Percentiles rank a stretch among this genome's conserved stretches.
These are phyloP conservation scores for Pteromalus puparum DNA, from an alignment of 1,140 invertebrate species.

Conservation along the genomic window DNA sequence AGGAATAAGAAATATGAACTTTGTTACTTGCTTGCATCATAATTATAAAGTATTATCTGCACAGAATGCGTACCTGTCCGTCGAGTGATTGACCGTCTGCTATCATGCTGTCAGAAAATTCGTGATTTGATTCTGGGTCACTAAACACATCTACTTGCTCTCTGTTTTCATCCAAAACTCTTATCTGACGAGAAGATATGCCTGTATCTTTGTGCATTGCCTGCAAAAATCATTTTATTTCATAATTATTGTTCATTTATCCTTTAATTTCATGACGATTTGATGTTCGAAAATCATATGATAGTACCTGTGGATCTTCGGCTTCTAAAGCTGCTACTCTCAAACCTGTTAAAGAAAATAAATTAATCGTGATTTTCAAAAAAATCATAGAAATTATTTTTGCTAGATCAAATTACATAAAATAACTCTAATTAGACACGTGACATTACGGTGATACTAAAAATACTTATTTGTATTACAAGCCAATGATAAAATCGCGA, in stretches of 20 bases:
- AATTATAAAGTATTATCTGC: not conserved
- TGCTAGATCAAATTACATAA: no score
- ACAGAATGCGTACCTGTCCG: not conserved
- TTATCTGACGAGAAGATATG: slow-evolving; percentile 3
- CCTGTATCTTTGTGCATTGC: not conserved
- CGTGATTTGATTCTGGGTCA: not conserved
- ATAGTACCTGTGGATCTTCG: not conserved
- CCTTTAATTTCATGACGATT: not conserved
- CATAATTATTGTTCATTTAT: not conserved
- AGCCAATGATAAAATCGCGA: not conserved
- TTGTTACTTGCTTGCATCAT: not conserved
- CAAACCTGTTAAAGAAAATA: not conserved
- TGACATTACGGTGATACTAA: no score
- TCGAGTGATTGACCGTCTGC: not conserved
- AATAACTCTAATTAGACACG: no score
- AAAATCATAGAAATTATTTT: no score
- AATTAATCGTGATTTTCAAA: not conserved
- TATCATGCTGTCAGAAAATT: not conserved
- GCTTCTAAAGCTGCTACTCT: not conserved
- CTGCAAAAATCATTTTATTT: not conserved
- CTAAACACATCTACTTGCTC: not conserved
- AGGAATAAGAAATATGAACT: not conserved
- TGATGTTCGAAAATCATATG: not conserved
- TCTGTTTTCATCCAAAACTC: not conserved
- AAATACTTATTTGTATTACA: no score